phyloP scores from a whole-genome alignment of 2,113 vertebrate genomes.

The Riparia riparia region DNA sequence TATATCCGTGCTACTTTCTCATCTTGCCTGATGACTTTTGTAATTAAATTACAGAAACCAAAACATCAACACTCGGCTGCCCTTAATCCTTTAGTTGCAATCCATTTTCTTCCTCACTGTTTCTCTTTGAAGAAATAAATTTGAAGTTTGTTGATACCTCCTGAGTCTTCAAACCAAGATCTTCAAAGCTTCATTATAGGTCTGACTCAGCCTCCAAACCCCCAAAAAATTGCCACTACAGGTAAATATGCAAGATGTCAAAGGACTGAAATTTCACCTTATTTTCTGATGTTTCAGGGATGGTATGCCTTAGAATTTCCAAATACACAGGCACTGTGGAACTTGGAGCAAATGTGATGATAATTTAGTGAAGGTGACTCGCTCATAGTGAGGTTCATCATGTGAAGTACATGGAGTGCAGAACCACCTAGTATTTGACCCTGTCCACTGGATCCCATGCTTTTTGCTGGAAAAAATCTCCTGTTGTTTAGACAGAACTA shows the following conservation, averaged over 20 bases:
- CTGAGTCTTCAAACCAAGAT: background rate
- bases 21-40: background rate
- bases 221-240: background rate
- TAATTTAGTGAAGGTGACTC: background rate
- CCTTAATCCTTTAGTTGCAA: background rate
- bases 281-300: background rate
- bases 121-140: background rate
- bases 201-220: background rate
- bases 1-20: background rate
- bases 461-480: background rate
- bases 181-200: background rate
- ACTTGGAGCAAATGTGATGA: background rate
- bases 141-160: background rate
- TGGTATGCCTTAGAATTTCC: background rate
- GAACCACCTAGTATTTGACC: background rate
- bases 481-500: background rate
- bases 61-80: background rate
- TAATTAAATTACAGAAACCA: background rate
- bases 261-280: background rate
- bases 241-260: background rate
- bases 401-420: background rate
- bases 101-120: background rate
- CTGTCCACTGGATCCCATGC: background rate
- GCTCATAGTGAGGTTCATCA: background rate
- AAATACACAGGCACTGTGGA: background rate